Evolutionary conservation across 1,140 invertebrate species (phyloP).

Genomic region (Drosophila obscura): DNA sequence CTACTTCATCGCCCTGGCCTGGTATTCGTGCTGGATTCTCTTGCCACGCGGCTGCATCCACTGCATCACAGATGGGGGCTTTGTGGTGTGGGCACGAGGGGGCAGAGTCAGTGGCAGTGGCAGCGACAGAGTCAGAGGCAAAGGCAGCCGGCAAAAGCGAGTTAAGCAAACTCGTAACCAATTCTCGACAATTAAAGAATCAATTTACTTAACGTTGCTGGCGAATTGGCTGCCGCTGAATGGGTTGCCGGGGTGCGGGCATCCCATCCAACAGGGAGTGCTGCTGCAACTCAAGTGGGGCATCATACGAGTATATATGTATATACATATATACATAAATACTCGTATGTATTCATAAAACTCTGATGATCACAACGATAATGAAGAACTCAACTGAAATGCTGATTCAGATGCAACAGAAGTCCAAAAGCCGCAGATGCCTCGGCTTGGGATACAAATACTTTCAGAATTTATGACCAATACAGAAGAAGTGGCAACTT

Average conservation of each 20-base stretch:
- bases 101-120: background rate
- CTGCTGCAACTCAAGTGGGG: constrained; percentile 67
- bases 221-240: constrained; percentile 65
- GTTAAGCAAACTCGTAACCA: constrained; percentile 80
- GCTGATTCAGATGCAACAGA: constrained; percentile 64
- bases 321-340: background rate
- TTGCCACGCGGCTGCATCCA: constrained; percentile 13
- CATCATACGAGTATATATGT: constrained; percentile 24
- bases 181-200: constrained; percentile 81
- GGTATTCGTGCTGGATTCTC: constrained; percentile 25
- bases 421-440: constrained; percentile 42
- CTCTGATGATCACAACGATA: constrained; percentile 68
- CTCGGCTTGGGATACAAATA: constrained; percentile 15
- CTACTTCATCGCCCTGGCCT: constrained; percentile 21
- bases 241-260: constrained; percentile 48
- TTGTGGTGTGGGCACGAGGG: constrained; percentile 37
- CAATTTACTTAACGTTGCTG: constrained; percentile 79
- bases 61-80: constrained; percentile 65
- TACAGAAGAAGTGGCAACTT: constrained; percentile 16
- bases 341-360: constrained; percentile 36
- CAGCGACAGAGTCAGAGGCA: constrained; percentile 27
- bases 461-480: constrained; percentile 43
- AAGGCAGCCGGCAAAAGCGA: constrained; percentile 54
- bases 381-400: constrained; percentile 54
- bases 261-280: constrained; percentile 17